Conservation (phyloP, 2,797 vertebrate species). For the Muscicapa comitata region DNA sequence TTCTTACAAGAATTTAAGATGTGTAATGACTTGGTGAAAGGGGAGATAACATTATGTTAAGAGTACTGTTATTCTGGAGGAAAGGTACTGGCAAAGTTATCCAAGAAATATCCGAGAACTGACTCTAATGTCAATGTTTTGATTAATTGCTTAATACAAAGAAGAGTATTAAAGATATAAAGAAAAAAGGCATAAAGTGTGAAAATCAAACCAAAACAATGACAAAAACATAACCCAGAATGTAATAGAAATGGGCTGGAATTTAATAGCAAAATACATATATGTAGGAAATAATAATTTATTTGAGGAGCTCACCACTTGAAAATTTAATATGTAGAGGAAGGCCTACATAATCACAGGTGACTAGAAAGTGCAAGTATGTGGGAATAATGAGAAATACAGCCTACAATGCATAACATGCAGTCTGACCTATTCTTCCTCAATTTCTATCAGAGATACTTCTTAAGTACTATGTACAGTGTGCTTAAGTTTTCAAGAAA, state of each 20-base stretch:
- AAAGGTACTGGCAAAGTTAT: background rate
- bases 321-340: background rate
- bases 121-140: background rate
- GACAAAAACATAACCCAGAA: background rate
- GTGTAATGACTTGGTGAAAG: background rate
- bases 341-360: background rate
- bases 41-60: background rate
- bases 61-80: background rate
- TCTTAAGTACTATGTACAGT: background rate
- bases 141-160: background rate
- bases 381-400: background rate
- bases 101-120: background rate
- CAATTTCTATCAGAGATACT: background rate
- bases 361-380: background rate
- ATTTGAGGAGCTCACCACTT: background rate
- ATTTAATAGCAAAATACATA: background rate
- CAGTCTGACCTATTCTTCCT: background rate
- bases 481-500: background rate
- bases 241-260: background rate
- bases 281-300: background rate
- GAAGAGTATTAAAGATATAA: background rate
- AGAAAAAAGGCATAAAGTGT: background rate
- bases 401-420: background rate
- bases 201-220: background rate
- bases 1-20: background rate